Percentiles rank a stretch among this genome's conserved stretches.
These are phyloP conservation scores for Bombus pyrosoma DNA, from an alignment of 1,140 invertebrate species.

Conservation along the genomic window DNA sequence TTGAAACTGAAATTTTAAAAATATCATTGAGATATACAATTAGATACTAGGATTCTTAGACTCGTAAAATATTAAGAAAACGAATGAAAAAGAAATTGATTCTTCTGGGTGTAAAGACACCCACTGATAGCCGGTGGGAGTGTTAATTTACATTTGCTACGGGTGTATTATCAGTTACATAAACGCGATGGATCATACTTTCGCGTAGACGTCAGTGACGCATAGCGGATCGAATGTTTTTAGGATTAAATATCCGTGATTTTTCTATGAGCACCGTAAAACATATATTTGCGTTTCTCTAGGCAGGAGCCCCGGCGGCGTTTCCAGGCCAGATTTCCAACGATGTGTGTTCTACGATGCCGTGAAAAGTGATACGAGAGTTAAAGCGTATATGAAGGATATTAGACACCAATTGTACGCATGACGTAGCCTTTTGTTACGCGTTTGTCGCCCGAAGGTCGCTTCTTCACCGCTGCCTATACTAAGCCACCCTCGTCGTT, in stretches of 20 bases:
- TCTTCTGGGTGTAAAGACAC: neutral
- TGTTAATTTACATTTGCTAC: slow-evolving; percentile 27
- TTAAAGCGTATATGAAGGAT: slow-evolving; percentile 30
- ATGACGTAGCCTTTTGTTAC: slow-evolving; percentile 52
- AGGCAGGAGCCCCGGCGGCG: no score
- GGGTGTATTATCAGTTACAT: slow-evolving; percentile 33
- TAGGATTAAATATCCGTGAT: slow-evolving; percentile 28
- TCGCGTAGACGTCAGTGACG: slow-evolving; percentile 23
- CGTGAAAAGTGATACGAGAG: slow-evolving; percentile 39
- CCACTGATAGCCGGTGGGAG: neutral
- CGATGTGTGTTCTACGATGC: slow-evolving; percentile 29
- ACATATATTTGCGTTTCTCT: neutral
- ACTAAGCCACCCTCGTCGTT: slow-evolving; percentile 46
- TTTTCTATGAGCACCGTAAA: neutral
- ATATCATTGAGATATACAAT: no score
- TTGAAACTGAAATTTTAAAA: neutral
- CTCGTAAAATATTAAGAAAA: neutral
- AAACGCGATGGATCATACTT: slow-evolving; percentile 34
- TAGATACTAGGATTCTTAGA: no score
- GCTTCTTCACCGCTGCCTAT: slow-evolving; percentile 36
- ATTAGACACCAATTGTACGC: slow-evolving; percentile 47
- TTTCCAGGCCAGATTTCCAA: slow-evolving; percentile 17
- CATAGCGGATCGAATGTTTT: slow-evolving; percentile 40
- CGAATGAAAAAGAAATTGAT: neutral
- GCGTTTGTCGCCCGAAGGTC: slow-evolving; percentile 35